Evolutionary conservation across 1,140 invertebrate genomes (phyloP), one percentile per base, ranked within the genome.

Genomic region (Drosophila oshimai): DNA sequence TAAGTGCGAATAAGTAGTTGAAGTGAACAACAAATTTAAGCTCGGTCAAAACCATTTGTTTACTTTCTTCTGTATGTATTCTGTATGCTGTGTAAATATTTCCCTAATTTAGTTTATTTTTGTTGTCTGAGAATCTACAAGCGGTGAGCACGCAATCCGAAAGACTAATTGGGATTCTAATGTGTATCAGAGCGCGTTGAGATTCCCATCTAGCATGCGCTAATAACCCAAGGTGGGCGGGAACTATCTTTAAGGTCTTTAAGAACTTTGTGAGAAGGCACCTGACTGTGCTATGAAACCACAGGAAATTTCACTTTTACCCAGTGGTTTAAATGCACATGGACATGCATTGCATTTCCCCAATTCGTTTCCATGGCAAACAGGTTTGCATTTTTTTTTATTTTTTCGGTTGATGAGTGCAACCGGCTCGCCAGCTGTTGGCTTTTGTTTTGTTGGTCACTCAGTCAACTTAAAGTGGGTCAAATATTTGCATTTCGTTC

Each of bases 131-230:
- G 57, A 80, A 80, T 41, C 33, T 60, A 68, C 18, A 62, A 50
- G 24, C 33, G 26, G 24, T 39, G 28, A 46, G 47, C 74, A 78
- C 49, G 74, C 74, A 4, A 68, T 28, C 33, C 36, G 17, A 64
- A 49, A 22, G 17, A 47, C 74, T 77, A 77, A 77, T 77, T 71
- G 74, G 45, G 26, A 77, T 77, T 58, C 57, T 72, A 72, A 77
- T 77, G 46, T 47, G 61, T 87, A 86, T 67, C 50, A 86, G 81
- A 86, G 81, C 81, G 77, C 65, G 61, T 28, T 45, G 26, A 54
- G 81, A 86, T 87, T 68, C 39, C 55, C 61, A 86, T 87, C 81
- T 77, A 54, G 83, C 81, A 81, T 86, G 81, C 72, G 81, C 81
- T 86, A 86, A 87, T 86, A 87, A 86, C 47, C 87, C 73, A 62